Conservation (phyloP, 2,888 invertebrate species). For the Eurois occulta region DNA sequence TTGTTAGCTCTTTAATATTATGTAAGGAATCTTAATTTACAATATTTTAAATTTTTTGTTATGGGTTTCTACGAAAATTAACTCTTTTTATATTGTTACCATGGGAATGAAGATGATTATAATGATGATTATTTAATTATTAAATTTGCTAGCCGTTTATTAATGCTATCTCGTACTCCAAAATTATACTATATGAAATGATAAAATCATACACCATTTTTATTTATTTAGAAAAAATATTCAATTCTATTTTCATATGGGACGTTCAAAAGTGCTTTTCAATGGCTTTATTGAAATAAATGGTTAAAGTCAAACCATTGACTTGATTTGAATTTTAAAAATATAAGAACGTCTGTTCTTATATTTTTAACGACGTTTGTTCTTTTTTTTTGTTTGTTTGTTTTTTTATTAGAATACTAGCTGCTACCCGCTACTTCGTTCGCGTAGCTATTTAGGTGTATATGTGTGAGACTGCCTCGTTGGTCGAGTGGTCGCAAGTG, state of each 20-base stretch:
- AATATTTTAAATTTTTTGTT: conserved; percentile 17
- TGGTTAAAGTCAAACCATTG: no score
- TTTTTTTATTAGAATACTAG: no score
- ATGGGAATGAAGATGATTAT: neutral
- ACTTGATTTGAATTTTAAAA: neutral
- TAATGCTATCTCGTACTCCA: neutral
- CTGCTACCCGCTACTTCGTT: no score
- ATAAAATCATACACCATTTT: neutral
- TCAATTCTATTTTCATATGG: neutral
- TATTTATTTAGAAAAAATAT: neutral
- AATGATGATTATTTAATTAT: neutral
- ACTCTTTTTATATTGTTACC: neutral
- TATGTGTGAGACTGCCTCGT: no score
- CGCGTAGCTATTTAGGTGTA: no score
- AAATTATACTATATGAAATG: neutral
- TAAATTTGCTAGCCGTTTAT: neutral
- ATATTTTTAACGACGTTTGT: no score
- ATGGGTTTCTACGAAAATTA: neutral
- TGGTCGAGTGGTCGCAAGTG: no score
- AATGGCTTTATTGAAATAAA: neutral
- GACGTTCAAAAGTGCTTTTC: neutral
- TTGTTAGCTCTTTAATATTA: conserved; percentile 47
- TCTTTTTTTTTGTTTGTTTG: no score
- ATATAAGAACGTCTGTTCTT: no score
- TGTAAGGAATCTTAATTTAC: conserved; percentile 21